These are phyloP conservation scores for Python bivittatus DNA, from an alignment of 2,113 vertebrate species.

Conservation along the genomic window DNA sequence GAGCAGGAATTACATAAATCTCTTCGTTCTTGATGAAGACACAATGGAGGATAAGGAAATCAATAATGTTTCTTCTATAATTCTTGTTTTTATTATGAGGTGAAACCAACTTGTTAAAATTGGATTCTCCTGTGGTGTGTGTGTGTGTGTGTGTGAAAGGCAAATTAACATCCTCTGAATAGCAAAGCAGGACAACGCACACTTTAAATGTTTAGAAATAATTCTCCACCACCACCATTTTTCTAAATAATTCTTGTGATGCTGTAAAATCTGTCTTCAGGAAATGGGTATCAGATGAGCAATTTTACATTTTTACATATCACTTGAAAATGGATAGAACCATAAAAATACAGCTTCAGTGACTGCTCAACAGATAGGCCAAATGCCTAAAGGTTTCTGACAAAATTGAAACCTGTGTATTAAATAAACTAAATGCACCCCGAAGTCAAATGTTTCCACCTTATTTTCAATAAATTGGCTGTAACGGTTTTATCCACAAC, in stretches of 20 bases:
- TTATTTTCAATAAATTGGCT: constrained; percentile 73
- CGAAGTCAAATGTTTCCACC: constrained; percentile 75
- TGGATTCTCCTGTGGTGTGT: constrained; percentile 68
- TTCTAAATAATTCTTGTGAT: constrained; percentile 52
- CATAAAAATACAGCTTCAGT: constrained; percentile 41
- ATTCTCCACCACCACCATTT: constrained; percentile 29
- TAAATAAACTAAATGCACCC: constrained; percentile 78
- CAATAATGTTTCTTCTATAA: constrained; percentile 74
- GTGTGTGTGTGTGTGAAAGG: constrained; percentile 26
- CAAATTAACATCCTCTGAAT: constrained; percentile 63
- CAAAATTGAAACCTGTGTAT: constrained; percentile 70
- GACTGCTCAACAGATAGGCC: constrained; percentile 36
- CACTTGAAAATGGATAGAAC: constrained; percentile 55
- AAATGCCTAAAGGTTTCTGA: constrained; percentile 67
- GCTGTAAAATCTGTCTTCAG: constrained; percentile 62
- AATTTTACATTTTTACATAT: constrained; percentile 39
- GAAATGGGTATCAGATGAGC: constrained; percentile 52
- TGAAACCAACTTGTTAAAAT: constrained; percentile 79
- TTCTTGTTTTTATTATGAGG: constrained; percentile 80
- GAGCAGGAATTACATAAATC: constrained; percentile 85
- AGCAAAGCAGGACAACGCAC: constrained; percentile 62
- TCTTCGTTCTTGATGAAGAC: constrained; percentile 82
- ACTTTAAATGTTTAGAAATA: constrained; percentile 67
- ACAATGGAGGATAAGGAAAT: constrained; percentile 76
- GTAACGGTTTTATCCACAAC: constrained; percentile 73